phyloP scores from a whole-genome alignment of 2,888 invertebrate species.

The Gortyna flavago region DNA sequence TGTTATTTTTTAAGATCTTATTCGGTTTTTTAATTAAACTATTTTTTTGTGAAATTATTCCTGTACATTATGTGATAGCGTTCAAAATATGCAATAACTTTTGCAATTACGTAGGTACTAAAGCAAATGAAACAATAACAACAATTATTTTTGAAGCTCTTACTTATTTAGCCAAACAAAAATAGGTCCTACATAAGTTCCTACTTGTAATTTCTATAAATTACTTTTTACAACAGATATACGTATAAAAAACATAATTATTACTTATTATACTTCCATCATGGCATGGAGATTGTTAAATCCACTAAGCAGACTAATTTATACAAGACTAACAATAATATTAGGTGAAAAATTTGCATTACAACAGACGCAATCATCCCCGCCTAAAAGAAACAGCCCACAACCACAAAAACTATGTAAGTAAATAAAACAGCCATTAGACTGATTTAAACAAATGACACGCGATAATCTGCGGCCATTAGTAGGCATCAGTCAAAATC shows the following conservation, averaged over 20 bases:
- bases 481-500: conserved; percentile 82
- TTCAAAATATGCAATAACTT: not conserved
- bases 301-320: not conserved
- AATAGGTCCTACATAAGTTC: no score
- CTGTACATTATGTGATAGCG: not conserved
- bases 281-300: not conserved
- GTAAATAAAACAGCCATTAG: conserved; percentile 65
- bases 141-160: no score
- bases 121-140: not conserved
- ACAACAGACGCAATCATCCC: conserved; percentile 34
- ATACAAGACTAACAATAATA: not conserved
- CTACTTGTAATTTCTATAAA: not conserved
- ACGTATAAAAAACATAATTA: no score
- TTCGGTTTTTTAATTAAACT: conserved; percentile 22
- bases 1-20: conserved; percentile 61
- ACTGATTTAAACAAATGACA: conserved; percentile 76
- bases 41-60: not conserved
- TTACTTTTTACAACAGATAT: not conserved
- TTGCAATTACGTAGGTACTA: not conserved
- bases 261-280: not conserved
- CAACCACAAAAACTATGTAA: conserved; percentile 61
- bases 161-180: no score
- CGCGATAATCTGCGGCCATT: conserved; percentile 79
- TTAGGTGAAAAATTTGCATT: not conserved
- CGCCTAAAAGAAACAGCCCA: conserved; percentile 49